Base-by-base conservation (phyloP, 1,140 invertebrate species). In the Trachymyrmex cornetzi region DNA sequence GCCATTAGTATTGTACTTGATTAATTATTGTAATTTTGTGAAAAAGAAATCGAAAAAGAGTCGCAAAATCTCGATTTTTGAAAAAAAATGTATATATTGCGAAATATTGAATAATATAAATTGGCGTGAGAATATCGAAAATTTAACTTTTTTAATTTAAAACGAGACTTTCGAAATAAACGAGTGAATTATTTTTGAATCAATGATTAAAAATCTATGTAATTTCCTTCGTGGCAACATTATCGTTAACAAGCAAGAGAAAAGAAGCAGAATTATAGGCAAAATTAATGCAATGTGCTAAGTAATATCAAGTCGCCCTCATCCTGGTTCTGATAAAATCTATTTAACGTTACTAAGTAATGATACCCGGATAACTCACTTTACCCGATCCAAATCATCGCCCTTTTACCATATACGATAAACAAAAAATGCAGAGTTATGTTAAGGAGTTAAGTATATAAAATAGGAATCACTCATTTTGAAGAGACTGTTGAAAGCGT, bases 321-420 rank as follows among this genome's bases (percentile, higher is more conserved):
- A 69, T 69, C 38, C 11, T 48, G 22, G 48, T 24, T 12, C 24
- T 19, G 22, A 72, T 50, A 71, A 53, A 12, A 34, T 71, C 14
- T 24, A 24, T 16, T 69, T 48, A 24, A 24, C 2, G 38, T 44
- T 44, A 24, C 12, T 50, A 14, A 44, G 12, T 66, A 64, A 64
- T 34, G 27, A 64, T n/a, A 64, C 16, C 16, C n/a, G n/a, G 38
- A 48, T 69, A 69, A 69, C 66, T 69, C 66, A 50, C 34, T 44
- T 69, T 50, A 50, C 5, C 22, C 22, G 66, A 69, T 50, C n/a
- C 22, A 50, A 27, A 69, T 69, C 66, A 16, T 48, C 66, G 22
- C 38, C 38, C 44, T 24, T 44, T 16, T 44, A n/a, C n/a, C n/a
- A n/a, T 27, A 14, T 24, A 14, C n/a, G 14, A 44, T 19, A 38